phyloP scores from a whole-genome alignment of 2,888 invertebrate species.

The Ganaspis brasiliensis region DNA sequence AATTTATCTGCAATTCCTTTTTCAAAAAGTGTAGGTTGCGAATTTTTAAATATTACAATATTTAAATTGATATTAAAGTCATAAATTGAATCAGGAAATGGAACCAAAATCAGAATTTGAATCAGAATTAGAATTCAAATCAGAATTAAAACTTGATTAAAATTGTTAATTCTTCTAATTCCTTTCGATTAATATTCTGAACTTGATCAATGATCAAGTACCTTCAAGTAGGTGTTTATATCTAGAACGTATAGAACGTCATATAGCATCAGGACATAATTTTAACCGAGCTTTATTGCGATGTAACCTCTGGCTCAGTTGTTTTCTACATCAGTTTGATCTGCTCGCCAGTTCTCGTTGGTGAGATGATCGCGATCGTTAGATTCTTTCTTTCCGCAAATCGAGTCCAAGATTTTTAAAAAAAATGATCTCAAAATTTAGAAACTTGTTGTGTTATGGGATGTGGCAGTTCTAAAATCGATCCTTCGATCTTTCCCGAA shows the following conservation, averaged over 20 bases:
- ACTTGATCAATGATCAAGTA: slow-evolving; percentile 23
- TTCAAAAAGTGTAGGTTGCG: no score
- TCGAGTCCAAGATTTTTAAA: slow-evolving; percentile 5
- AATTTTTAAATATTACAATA: no score
- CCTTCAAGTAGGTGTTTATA: slow-evolving; percentile 39
- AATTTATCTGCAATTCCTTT: no score
- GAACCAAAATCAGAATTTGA: no score
- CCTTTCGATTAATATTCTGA: slow-evolving; percentile 1
- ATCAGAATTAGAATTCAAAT: no score
- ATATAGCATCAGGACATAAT: slow-evolving; percentile 66
- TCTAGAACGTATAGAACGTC: slow-evolving; percentile 44
- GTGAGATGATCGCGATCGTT: slow-evolving; percentile 31
- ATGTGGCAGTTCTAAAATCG: slow-evolving; percentile 70
- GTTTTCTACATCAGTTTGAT: slow-evolving; percentile 51
- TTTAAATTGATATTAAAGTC: no score
- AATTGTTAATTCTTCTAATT: slow-evolving; percentile 12
- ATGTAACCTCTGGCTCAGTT: slow-evolving; percentile 67
- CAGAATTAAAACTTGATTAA: not conserved
- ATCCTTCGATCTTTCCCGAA: slow-evolving; percentile 53
- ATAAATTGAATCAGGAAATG: no score
- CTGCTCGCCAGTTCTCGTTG: slow-evolving; percentile 47
- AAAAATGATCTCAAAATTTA: slow-evolving; percentile 2
- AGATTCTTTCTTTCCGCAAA: not conserved
- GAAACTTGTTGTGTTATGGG: slow-evolving; percentile 71
- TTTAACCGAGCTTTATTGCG: slow-evolving; percentile 71